These are phyloP conservation scores for Podarcis raffonei DNA, from an alignment of 2,113 vertebrate genomes.

Conservation along the genomic window DNA sequence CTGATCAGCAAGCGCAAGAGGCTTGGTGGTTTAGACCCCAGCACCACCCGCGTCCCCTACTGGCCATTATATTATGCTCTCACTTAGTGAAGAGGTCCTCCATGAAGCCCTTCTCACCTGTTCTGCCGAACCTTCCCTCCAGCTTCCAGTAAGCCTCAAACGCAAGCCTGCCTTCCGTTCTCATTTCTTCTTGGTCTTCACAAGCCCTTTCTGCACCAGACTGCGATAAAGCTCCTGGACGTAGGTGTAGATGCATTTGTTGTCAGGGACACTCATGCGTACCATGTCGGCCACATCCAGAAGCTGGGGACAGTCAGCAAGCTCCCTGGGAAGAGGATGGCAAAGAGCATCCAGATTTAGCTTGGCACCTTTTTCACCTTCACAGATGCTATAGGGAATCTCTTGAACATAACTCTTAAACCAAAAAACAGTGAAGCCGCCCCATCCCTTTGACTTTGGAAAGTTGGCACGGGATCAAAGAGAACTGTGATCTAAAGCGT, in stretches of 20 bases:
- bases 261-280: conserved; percentile 73
- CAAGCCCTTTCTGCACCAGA: conserved; percentile 79
- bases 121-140: background rate
- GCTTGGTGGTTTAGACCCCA: background rate
- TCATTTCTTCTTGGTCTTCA: conserved; percentile 80
- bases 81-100: background rate
- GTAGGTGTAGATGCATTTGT: conserved; percentile 81
- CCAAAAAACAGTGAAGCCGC: background rate
- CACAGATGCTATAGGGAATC: background rate
- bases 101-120: background rate
- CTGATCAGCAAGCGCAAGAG: too few relatives aligned
- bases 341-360: background rate
- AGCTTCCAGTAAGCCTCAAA: background rate
- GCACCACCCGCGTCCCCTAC: too few relatives aligned
- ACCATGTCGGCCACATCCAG: conserved; percentile 81
- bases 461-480: background rate
- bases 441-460: background rate
- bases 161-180: background rate
- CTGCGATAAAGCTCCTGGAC: conserved; percentile 82
- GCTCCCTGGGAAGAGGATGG: conserved; percentile 55
- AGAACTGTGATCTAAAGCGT: background rate
- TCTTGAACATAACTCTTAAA: background rate
- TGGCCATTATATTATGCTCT: background rate
- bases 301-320: conserved; percentile 76
- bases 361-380: background rate